phyloP scores from a whole-genome alignment of 1,140 invertebrate species.

The Zaprionus tsacasi region DNA sequence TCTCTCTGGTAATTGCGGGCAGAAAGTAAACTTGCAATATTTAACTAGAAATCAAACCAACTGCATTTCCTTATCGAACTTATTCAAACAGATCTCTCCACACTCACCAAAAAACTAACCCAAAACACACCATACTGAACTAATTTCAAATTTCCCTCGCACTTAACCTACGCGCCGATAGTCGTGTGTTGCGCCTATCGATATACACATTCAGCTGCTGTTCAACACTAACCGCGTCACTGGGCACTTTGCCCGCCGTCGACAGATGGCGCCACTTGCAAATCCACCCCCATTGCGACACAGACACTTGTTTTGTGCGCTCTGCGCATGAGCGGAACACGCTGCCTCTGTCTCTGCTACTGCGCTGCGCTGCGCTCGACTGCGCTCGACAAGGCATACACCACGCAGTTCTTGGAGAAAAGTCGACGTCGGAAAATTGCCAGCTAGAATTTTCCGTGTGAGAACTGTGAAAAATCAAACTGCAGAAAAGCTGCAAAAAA shows the following conservation, averaged over 20 bases:
- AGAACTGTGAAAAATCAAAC: too few relatives aligned
- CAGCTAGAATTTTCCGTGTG: slow-evolving; percentile 68
- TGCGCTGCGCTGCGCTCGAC: slow-evolving; percentile 27
- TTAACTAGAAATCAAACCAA: too few relatives aligned
- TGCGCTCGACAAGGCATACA: slow-evolving; percentile 42
- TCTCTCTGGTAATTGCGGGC: too few relatives aligned
- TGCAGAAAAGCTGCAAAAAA: slow-evolving; percentile 34
- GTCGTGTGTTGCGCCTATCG: not conserved
- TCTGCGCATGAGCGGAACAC: slow-evolving; percentile 56
- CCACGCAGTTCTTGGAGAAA: slow-evolving; percentile 40
- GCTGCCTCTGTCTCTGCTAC: not conserved
- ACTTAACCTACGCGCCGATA: not conserved
- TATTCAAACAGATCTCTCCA: not conserved
- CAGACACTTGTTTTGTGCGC: slow-evolving; percentile 64
- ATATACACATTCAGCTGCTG: not conserved
- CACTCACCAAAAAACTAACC: not conserved
- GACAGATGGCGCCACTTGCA: slow-evolving; percentile 50
- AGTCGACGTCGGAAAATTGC: slow-evolving; percentile 48
- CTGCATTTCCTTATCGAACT: not conserved
- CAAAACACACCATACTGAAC: not conserved
- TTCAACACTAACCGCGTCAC: not conserved
- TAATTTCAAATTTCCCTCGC: not conserved
- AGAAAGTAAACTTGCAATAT: too few relatives aligned
- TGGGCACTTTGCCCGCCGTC: not conserved
- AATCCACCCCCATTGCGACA: slow-evolving; percentile 45